Conservation (phyloP, 2,797 vertebrate genomes). For the Triplophysa yarkandensis region DNA sequence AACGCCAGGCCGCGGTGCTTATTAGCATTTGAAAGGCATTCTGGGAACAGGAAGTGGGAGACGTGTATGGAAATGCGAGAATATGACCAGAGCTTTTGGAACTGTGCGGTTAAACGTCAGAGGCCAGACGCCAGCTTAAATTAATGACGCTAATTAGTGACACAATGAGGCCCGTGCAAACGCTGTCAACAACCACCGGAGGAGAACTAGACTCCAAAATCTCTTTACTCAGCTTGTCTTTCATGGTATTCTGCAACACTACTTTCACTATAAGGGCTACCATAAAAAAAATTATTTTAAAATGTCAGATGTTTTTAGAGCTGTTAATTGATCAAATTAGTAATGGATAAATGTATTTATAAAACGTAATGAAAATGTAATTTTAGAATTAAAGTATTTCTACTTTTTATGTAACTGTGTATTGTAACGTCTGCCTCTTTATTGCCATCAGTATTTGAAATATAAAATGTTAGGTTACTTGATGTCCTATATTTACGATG, state of each 20-base stretch:
- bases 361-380: no score
- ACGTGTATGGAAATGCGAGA: not conserved
- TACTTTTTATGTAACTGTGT: no score
- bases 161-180: conserved; percentile 42
- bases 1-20: not conserved
- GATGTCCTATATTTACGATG: no score
- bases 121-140: conserved; percentile 31
- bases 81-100: conserved; percentile 6
- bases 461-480: no score
- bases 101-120: conserved; percentile 17
- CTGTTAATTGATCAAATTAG: no score
- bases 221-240: conserved; percentile 16
- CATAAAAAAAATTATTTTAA: no score
- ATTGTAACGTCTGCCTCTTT: no score
- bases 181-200: conserved; percentile 5
- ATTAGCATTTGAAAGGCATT: conserved; percentile 39
- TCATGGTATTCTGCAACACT: not conserved
- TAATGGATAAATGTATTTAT: no score
- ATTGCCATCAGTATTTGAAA: no score
- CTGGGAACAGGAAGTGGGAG: conserved; percentile 2
- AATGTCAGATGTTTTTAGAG: no score
- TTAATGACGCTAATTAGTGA: conserved; percentile 44
- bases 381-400: no score
- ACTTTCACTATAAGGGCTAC: not conserved
- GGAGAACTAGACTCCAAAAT: conserved; percentile 15